Base-by-base conservation (phyloP, 2,888 invertebrate genomes). In the Rhorus exstirpatorius region DNA sequence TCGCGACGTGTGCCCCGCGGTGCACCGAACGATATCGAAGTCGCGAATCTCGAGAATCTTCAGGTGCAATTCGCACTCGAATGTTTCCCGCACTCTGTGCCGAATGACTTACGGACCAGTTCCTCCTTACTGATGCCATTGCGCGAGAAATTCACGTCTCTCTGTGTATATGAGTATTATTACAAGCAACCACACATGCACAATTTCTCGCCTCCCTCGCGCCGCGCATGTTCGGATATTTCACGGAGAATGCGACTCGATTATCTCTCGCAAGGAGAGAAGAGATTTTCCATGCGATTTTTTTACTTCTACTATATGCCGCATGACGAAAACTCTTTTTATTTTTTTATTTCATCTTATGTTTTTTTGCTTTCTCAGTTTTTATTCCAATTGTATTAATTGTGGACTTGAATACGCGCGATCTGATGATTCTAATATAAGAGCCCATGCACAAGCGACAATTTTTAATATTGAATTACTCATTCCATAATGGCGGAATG, bases 91-190 rank as follows among this genome's bases (percentile, higher is more conserved):
- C 2, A 31, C 31, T 6, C 72, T 24, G 53, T 46, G 61, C 86
- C 86, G 89, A 88, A 91, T 90, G 90, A 91, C 89, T 86, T 88
- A 90, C 90, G 86, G 88, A 89, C 89, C 87, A 86, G 90, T 87
- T 88, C 85, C 87, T 86, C 86, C 86, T 91, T 91, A 91, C 91
- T 87, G 89, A 91, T 90, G 91, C 90, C 88, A 91, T 91, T 90
- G 91, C 89, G 46, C 86, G 21, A 63, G 63, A 75, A 24, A n/a
- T n/a, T 63, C 63, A 87, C 87, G 87, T 87, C 88, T 88, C 90
- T 87, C 88, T 88, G 89, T 35, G 6, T 17, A 3, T 86, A 88
- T 91, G 90, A 90, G 84, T 89, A 72, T 86, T 55, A 70, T 63
- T 68, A 68, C 49, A 63, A 26, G n/a, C 60, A 31, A 3, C 3